Evolutionary conservation across 2,113 vertebrate genomes (phyloP), one percentile per base, ranked within the genome.

Genomic region (Myxocyprinus asiaticus): DNA sequence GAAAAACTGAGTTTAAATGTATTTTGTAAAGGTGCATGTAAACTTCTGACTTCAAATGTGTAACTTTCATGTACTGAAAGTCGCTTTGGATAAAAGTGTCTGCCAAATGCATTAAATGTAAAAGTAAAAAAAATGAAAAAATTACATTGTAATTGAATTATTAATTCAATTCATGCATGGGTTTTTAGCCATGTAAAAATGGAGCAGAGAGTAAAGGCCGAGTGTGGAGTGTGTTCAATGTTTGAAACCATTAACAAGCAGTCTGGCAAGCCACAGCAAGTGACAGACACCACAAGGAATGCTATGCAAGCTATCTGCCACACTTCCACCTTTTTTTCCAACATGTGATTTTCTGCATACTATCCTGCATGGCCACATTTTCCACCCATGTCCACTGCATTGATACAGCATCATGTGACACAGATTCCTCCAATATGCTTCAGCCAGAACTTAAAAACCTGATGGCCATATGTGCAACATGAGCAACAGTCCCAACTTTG

Each of bases 311-410:
- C 22, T 81, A 89, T 84, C 67, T 17, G 6, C 84, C 66, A 77
- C 78, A 75, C 83, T 85, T 43, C 84, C 79, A 83, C 47, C 67
- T 53, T 33, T 58, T 68, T 82, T 66, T 72, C 62, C 67, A 59
- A 4, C n/a, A 33, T 48, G 12, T 4, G 47, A 74, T 67, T 22
- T 78, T 68, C 66, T 73, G 85, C 78, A 75, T 86, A 62, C 69
- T 70, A 74, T 74, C 55, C 83, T 69, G 45, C 68, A 73, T 67
- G n/a, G 82, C 90, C 88, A 90, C 89, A 89, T 91, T 88, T 87
- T 86, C 87, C 62, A 75, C 69, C 81, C 64, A 55, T 76, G 66
- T 58, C 68, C 73, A 84, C 67, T 53, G 79, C 67, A 63, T 53
- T 6, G 72, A 76, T 17, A 51, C 6, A 17, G 15, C 45, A 42